A percentile compares a stretch with the other conserved stretches of the same genome.
phyloP scores from a whole-genome alignment of 2,888 invertebrate genomes.

The Drosophila engyochracea region DNA sequence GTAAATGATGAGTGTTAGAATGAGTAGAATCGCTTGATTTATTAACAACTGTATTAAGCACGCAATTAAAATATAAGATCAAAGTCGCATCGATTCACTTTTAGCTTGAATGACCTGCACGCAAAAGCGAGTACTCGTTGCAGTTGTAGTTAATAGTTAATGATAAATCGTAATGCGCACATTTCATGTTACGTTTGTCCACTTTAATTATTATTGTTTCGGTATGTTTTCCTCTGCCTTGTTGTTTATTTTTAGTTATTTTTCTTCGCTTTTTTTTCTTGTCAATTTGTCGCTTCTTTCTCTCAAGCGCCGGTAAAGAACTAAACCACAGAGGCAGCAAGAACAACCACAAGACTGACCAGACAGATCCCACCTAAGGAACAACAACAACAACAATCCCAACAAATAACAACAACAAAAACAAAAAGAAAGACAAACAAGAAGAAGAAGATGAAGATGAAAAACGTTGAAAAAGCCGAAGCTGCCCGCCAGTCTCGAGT shows the following conservation, averaged over 20 bases:
- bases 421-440: conserved; percentile 11
- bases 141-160: conserved; percentile 13
- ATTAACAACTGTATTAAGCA: conserved; percentile 31
- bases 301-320: conserved; percentile 72
- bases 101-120: conserved; percentile 25
- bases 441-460: conserved; percentile 2
- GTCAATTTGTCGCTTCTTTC: conserved; percentile 36
- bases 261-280: conserved; percentile 14
- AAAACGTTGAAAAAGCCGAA: conserved; percentile 20
- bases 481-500: conserved; percentile 20
- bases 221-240: conserved; percentile 7
- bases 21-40: conserved; percentile 36
- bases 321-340: conserved; percentile 63
- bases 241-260: not conserved
- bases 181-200: conserved; percentile 66
- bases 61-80: conserved; percentile 38
- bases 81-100: conserved; percentile 12
- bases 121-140: conserved; percentile 2
- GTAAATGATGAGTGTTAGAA: conserved; percentile 1
- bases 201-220: conserved; percentile 19
- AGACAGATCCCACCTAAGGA: conserved; percentile 39
- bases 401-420: conserved; percentile 26
- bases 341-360: conserved; percentile 68
- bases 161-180: conserved; percentile 54
- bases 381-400: conserved; percentile 16